These are phyloP conservation scores for Erpornis zantholeuca DNA, from an alignment of 2,113 vertebrate genomes.

Conservation along the genomic window DNA sequence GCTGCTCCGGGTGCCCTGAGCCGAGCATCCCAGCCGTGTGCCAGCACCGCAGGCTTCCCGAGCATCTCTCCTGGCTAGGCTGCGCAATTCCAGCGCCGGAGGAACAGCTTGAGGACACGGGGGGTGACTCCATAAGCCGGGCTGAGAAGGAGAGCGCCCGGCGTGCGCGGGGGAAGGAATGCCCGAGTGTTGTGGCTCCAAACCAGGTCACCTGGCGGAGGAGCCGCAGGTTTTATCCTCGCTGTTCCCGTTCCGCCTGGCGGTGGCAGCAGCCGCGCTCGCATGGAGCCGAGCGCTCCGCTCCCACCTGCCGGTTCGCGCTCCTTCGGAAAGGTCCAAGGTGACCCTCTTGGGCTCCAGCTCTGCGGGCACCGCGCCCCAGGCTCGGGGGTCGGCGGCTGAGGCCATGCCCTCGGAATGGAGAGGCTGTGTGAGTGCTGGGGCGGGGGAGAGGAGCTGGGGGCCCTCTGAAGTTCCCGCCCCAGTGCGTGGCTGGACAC, in stretches of 20 bases:
- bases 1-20: not conserved
- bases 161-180: fast-evolving
- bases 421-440: no score
- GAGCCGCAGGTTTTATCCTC: not conserved
- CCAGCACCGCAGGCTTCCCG: not conserved
- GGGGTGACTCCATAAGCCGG: not conserved
- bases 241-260: conserved; percentile 54
- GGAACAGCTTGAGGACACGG: not conserved
- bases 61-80: not conserved
- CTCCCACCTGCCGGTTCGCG: not conserved
- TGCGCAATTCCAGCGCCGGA: not conserved
- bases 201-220: not conserved
- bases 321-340: not conserved
- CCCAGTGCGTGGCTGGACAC: fast-evolving
- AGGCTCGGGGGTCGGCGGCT: fast-evolving
- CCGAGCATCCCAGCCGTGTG: not conserved
- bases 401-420: fast-evolving
- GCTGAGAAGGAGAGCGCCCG: fast-evolving
- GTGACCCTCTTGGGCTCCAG: not conserved
- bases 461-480: not conserved
- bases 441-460: fast-evolving
- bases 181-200: not conserved
- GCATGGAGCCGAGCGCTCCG: not conserved
- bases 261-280: conserved; percentile 79
- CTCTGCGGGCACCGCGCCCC: not conserved